These are phyloP conservation scores for Corythornis vintsioides DNA, from an alignment of 2,113 vertebrate species.

Conservation along the genomic window DNA sequence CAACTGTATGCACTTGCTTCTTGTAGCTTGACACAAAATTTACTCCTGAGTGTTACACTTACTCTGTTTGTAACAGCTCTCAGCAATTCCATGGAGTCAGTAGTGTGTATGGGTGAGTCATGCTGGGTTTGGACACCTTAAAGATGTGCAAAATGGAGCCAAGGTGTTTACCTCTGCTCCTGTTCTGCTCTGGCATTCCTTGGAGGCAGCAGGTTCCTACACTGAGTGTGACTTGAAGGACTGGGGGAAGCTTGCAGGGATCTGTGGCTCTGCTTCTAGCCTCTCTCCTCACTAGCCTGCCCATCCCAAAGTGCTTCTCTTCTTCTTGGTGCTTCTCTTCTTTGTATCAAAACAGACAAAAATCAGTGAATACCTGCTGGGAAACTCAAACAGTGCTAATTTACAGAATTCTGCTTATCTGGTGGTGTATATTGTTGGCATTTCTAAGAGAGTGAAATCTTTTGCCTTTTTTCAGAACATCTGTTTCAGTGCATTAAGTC, in stretches of 20 bases:
- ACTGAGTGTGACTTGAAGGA: accelerated
- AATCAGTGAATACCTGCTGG: not conserved
- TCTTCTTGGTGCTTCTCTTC: not conserved
- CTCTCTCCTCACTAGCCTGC: not conserved
- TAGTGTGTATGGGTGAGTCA: not conserved
- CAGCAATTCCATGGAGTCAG: not conserved
- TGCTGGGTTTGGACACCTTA: not conserved
- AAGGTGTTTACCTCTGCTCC: not conserved
- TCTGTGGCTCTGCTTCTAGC: not conserved
- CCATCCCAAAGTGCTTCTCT: not conserved
- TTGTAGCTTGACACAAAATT: not conserved
- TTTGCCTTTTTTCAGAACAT: not conserved
- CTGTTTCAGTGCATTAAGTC: not conserved
- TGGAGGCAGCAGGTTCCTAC: not conserved
- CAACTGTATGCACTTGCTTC: not conserved
- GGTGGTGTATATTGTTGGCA: not conserved
- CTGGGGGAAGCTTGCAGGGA: not conserved
- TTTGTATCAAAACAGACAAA: not conserved
- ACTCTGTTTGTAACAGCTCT: not conserved
- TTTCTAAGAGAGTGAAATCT: not conserved
- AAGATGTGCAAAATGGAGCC: not conserved
- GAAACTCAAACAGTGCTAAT: not conserved
- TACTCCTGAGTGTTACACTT: not conserved
- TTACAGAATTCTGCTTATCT: conserved; percentile 6
- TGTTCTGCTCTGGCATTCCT: not conserved